Base-by-base conservation (phyloP, 1,140 invertebrate species). In the Ooceraea biroi region DNA sequence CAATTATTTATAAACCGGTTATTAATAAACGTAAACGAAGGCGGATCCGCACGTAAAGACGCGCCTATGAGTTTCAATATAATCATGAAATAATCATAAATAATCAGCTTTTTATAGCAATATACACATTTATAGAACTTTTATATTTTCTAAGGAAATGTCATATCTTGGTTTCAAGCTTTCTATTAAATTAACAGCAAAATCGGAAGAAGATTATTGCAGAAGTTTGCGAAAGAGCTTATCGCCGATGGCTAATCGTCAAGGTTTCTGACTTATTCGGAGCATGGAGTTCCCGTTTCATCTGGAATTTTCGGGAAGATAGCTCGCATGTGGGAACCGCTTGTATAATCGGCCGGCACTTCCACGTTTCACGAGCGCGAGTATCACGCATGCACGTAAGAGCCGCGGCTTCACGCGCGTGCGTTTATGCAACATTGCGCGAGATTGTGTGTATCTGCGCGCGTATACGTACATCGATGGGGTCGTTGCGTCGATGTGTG, bases 341-440 rank as follows among this genome's bases (percentile, higher is more conserved):
- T 86, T 87, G 86, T 87, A 84, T 87, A 87, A 87, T 58, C 55
- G 52, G 8, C 41, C 80, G 63, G 27, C 30, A 58, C 86, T 87
- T 87, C 85, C 86, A 86, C 85, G 86, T 87, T 87, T 86, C 86
- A 86, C 50, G 48, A 82, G 78, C 69, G 77, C 63, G 41, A 52
- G 41, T 44, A n/a, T 78, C 65, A 36, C 60, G 69, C 61, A 71
- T 77, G 55, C 63, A 76, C 73, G 82, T 84, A 84, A 58, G 58
- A 52, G 36, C 22, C 61, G 63, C 78, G 57, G 78, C 69, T 73
- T 82, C 68, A 77, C 73, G 69, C 78, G 69, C 78, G 78, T 82
- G 71, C 48, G 84, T 87, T 87, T 87, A 87, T 87, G 85, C 85
- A 87, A 87, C 84, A 61, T 74, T 82, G 46, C 52, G 22, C 46